phyloP scores from a whole-genome alignment of 2,797 vertebrate species.

The Acestrorhynchus altus region DNA sequence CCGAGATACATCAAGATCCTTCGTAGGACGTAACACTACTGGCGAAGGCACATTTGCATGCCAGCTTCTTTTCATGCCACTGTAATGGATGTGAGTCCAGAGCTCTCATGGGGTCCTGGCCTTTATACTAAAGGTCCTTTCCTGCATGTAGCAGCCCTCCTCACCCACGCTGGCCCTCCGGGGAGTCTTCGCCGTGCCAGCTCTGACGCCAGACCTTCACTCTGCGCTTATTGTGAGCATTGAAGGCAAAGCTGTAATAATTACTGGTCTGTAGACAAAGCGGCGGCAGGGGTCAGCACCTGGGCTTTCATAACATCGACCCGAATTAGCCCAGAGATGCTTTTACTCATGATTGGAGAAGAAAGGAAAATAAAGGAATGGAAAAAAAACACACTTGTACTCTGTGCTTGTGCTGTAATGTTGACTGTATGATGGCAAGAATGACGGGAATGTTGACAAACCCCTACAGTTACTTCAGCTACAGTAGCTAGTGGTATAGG shows the following conservation, averaged over 20 bases:
- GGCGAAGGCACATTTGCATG: slow-evolving; percentile 45
- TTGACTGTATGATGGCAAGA: background rate
- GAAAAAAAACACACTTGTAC: background rate
- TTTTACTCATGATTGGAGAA: background rate
- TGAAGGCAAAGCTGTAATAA: slow-evolving; percentile 62
- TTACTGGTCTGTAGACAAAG: slow-evolving; percentile 38
- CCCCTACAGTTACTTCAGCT: background rate
- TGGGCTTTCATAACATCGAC: slow-evolving; percentile 42
- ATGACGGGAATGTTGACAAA: background rate
- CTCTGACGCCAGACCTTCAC: slow-evolving; percentile 62
- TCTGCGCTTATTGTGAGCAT: slow-evolving; percentile 49
- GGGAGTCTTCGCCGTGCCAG: slow-evolving; percentile 59
- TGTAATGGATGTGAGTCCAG: slow-evolving; percentile 52
- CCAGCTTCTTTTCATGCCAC: slow-evolving; percentile 54
- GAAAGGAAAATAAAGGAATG: background rate
- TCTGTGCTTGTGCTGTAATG: background rate
- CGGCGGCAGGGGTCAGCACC: slow-evolving; percentile 51
- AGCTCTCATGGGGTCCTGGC: slow-evolving; percentile 56
- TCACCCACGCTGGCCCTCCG: slow-evolving; percentile 63
- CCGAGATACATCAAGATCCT: background rate
- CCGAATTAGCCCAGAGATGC: slow-evolving; percentile 11
- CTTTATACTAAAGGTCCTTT: slow-evolving; percentile 70
- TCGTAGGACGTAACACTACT: background rate
- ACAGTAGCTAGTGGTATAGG: too few relatives aligned
- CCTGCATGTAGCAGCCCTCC: slow-evolving; percentile 56